These are phyloP conservation scores for Nymphalis urticae DNA, from an alignment of 2,888 invertebrate genomes.

Conservation along the genomic window DNA sequence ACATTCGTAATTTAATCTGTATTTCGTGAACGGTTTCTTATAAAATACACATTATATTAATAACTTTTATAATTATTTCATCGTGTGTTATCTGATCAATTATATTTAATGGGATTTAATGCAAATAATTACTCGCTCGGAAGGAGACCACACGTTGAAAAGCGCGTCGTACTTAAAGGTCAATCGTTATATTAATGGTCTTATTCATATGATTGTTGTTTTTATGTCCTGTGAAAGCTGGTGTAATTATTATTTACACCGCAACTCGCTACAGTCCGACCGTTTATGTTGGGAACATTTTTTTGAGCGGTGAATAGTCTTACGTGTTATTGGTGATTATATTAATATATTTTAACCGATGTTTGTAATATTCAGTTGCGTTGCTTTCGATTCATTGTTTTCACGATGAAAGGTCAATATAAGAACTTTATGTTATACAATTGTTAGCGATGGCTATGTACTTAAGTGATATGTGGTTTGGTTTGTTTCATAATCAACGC, in stretches of 20 bases:
- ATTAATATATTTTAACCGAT: not conserved
- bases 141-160: slow-evolving; percentile 36
- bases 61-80: slow-evolving; percentile 30
- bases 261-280: slow-evolving; percentile 3
- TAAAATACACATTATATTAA: slow-evolving; percentile 24
- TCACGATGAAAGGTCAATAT: not conserved
- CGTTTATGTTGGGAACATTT: slow-evolving; percentile 3
- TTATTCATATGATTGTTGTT: slow-evolving; percentile 35
- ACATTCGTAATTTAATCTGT: not conserved
- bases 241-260: slow-evolving; percentile 18
- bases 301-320: not conserved
- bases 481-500: not conserved
- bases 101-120: slow-evolving; percentile 36
- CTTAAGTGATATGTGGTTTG: not conserved
- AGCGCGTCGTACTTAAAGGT: slow-evolving; percentile 38
- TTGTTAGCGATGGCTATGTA: not conserved
- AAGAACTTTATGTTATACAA: not conserved
- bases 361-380: too few species aligned
- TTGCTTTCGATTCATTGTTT: not conserved
- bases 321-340: not conserved
- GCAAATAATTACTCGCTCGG: slow-evolving; percentile 34
- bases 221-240: slow-evolving; percentile 21
- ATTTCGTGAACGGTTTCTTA: slow-evolving; percentile 1
- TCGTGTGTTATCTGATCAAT: slow-evolving; percentile 36
- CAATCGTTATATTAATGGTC: slow-evolving; percentile 41